Evolutionary conservation across 64 coral and sea anemone species (phyloP).

Genomic region (Montipora capricornis): DNA sequence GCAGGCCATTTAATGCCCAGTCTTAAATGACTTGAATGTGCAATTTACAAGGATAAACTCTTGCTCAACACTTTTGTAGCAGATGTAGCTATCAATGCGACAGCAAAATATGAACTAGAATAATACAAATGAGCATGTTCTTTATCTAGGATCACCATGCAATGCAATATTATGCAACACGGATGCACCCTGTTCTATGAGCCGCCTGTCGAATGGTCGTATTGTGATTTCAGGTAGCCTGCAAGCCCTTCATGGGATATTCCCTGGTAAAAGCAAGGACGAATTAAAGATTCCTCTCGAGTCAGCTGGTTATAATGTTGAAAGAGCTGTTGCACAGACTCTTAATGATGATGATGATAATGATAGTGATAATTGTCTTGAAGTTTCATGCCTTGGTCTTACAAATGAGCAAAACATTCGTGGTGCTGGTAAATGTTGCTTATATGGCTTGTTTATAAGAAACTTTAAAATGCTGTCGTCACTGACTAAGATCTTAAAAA

Average conservation of each 20-base stretch:
- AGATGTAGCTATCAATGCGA: constrained; percentile 15
- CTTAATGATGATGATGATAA: background rate
- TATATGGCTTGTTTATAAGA: constrained; percentile 13
- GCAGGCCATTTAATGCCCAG: constrained; percentile 21
- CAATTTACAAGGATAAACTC: constrained; percentile 20
- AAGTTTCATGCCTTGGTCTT: background rate
- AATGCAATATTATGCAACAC: constrained; percentile 6
- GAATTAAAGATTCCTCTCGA: constrained; percentile 12
- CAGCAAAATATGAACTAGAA: constrained; percentile 12
- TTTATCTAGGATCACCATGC: constrained; percentile 22
- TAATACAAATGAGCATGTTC: constrained; percentile 24
- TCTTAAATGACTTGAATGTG: constrained; percentile 20
- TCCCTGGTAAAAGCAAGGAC: constrained; percentile 18
- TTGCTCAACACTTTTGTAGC: constrained; percentile 15
- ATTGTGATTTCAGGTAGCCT: constrained; percentile 14
- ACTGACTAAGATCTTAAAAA: constrained; percentile 5
- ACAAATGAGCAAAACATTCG: constrained; percentile 12
- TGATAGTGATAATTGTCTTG: constrained; percentile 12
- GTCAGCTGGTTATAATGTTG: constrained; percentile 11
- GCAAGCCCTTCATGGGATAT: constrained; percentile 17
- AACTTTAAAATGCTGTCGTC: constrained; percentile 8
- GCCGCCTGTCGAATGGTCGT: background rate
- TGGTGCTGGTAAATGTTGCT: constrained; percentile 11
- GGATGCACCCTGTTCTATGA: constrained; percentile 10
- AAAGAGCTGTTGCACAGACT: background rate